These are phyloP conservation scores for Tigriopus californicus DNA, from an alignment of 2,888 invertebrate species.

Conservation along the genomic window DNA sequence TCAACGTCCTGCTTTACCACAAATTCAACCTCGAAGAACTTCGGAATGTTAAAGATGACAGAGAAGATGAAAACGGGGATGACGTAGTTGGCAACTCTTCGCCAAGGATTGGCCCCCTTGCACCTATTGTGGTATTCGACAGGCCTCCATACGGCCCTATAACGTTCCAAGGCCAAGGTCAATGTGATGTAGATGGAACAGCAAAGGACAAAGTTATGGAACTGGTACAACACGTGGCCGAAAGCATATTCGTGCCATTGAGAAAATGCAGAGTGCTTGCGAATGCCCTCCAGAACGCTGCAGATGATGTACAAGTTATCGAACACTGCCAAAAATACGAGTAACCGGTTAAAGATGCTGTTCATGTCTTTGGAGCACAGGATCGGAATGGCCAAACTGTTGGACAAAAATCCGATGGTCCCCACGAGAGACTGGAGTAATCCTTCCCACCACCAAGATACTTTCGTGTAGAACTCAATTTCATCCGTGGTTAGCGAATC, in stretches of 20 bases:
- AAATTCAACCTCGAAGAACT: neutral
- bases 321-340: neutral
- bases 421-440: neutral
- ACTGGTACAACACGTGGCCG: neutral
- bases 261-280: neutral
- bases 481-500: neutral
- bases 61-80: neutral
- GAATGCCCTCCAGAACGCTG: neutral
- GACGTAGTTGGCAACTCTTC: neutral
- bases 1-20: neutral
- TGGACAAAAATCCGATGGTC: neutral
- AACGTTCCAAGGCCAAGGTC: neutral
- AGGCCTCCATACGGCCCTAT: neutral
- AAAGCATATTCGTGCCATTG: neutral
- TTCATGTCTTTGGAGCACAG: neutral
- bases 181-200: neutral
- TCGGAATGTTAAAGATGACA: neutral
- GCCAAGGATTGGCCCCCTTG: neutral
- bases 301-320: neutral
- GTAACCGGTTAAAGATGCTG: neutral
- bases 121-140: neutral
- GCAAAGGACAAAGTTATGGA: neutral
- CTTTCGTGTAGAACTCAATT: neutral
- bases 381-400: neutral
- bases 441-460: neutral